Percentiles rank a stretch among this genome's conserved stretches.
These are phyloP conservation scores for Hydra vulgaris DNA, from an alignment of 30 jellyfish, hydroid and myxozoan genomes.

Conservation along the genomic window DNA sequence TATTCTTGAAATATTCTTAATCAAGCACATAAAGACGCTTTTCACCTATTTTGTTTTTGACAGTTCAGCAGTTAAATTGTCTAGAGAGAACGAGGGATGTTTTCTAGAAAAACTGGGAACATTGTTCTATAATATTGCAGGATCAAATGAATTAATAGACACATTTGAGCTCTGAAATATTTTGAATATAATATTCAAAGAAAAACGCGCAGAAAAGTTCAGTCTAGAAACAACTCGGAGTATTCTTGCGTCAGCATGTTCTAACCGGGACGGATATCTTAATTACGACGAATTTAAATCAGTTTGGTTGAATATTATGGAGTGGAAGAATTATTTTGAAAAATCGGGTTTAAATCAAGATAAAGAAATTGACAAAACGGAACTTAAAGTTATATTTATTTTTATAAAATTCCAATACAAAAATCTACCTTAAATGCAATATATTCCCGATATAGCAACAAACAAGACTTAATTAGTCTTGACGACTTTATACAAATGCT, in stretches of 20 bases:
- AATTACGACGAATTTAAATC: background rate
- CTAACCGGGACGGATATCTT: background rate
- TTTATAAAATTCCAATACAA: background rate
- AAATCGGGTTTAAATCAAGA: background rate
- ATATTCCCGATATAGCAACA: background rate
- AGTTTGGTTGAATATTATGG: conserved; percentile 3
- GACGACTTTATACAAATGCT: background rate
- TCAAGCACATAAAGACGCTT: too few relatives aligned
- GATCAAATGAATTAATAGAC: background rate
- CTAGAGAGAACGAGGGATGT: background rate
- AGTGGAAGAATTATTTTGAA: conserved; percentile 4
- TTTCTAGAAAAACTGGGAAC: background rate
- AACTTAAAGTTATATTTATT: background rate
- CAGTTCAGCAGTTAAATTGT: background rate
- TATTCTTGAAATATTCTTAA: too few relatives aligned
- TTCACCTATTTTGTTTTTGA: too few relatives aligned
- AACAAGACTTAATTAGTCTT: background rate
- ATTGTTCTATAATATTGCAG: background rate
- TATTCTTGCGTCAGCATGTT: background rate
- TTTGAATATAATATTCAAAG: background rate
- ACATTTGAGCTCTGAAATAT: background rate
- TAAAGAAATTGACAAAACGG: background rate
- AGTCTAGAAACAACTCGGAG: background rate
- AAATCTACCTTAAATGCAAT: background rate
- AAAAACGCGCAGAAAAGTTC: background rate